These are phyloP conservation scores for Trichogramma dendrolimi DNA, from an alignment of 2,888 invertebrate species.

Conservation along the genomic window DNA sequence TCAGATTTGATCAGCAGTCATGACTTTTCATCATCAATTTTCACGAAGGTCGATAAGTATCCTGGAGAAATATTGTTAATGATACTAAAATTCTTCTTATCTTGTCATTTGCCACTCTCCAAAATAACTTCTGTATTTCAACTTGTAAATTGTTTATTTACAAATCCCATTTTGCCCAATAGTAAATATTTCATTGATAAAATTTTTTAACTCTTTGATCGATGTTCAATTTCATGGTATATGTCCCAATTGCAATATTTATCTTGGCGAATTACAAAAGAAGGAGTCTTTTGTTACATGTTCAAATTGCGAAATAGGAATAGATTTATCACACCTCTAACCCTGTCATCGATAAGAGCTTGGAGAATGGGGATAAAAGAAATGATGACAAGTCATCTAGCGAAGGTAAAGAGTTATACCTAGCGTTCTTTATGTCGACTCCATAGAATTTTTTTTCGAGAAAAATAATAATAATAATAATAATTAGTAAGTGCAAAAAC, in stretches of 20 bases:
- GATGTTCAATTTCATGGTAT: constrained; percentile 3
- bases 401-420: too few species aligned
- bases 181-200: too few species aligned
- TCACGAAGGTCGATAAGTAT: neutral
- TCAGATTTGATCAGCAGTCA: neutral
- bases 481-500: too few species aligned
- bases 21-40: neutral
- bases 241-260: neutral
- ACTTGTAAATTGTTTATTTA: neutral
- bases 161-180: neutral
- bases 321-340: constrained; percentile 1
- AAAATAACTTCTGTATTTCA: neutral
- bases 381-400: too few species aligned
- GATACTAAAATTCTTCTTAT: neutral
- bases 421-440: too few species aligned
- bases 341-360: too few species aligned
- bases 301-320: neutral
- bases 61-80: neutral
- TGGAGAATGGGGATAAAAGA: too few species aligned
- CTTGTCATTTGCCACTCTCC: neutral
- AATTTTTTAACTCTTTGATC: neutral
- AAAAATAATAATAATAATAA: too few species aligned
- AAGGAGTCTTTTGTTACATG: neutral
- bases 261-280: constrained; percentile 1
- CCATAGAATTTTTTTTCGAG: too few species aligned